Base-by-base conservation (phyloP, 92 coral and sea anemone species). In the Porites rus region DNA sequence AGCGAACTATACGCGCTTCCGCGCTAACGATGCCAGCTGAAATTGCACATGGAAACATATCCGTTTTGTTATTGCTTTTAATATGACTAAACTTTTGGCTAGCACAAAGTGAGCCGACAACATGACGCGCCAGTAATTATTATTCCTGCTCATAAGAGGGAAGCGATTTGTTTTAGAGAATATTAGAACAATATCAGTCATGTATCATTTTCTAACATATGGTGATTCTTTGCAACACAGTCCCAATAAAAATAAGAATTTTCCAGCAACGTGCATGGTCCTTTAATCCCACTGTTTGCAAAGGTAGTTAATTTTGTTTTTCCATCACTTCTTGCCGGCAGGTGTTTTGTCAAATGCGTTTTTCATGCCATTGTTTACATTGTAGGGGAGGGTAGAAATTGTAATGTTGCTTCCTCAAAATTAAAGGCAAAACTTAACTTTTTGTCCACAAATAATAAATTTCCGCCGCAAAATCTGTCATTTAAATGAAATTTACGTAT, bases 221-320 rank as follows among this genome's bases (percentile, higher is more conserved):
- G 61, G 10, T 10, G 61, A 8, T 56, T 56, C 5, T 56, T 56
- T 56, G 11, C 11, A 54, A 21, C 16, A 67, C 8, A 67, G 0
- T 22, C 8, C 10, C 4, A 21, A 19, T 3, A 62, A 18, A 2
- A 67, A 24, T 38, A 46, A 0, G 1, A 19, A 64, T 25, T n/a
- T 54, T 43, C 28, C 46, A 43, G 8, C 71, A 64, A 20, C 38
- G 19, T 78, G 16, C 53, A 54, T 54, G 60, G 46, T 5, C 6
- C 46, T 10, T 16, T 65, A 38, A 69, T 80, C 71, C 17, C 53
- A n/a, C 24, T 72, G 66, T 80, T 68, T 80, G 18, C 85, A 68
- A 51, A 0, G 11, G 31, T 58, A 76, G 85, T 52, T 67, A 68
- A 80, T 68, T 59, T 80, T 80, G 85, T 80, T 80, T 68, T 54